Conservation (phyloP, 2,888 invertebrate genomes). For the Rhagonycha lutea region DNA sequence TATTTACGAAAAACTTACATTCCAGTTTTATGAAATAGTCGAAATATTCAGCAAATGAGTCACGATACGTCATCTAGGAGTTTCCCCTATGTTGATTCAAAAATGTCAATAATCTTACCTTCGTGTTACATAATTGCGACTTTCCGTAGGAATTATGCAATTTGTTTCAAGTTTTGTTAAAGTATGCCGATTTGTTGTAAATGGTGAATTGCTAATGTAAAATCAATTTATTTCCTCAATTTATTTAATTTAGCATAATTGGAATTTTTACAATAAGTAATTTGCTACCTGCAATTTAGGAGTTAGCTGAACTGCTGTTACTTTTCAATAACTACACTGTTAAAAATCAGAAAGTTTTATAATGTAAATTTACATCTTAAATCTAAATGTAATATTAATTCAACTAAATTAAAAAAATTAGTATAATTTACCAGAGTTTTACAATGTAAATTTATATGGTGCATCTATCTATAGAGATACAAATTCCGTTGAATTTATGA, state of each 20-base stretch:
- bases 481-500: too few relatives aligned
- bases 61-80: constrained; percentile 27
- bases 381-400: too few relatives aligned
- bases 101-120: constrained; percentile 18
- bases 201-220: neutral
- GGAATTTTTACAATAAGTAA: neutral
- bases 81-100: constrained; percentile 26
- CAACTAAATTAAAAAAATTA: too few relatives aligned
- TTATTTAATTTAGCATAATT: neutral
- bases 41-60: constrained; percentile 21
- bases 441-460: too few relatives aligned
- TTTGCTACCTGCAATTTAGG: neutral
- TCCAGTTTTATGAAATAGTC: neutral
- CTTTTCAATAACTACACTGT: too few relatives aligned
- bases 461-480: too few relatives aligned
- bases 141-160: neutral
- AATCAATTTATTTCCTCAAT: neutral
- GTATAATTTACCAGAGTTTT: too few relatives aligned
- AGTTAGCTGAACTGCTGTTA: neutral
- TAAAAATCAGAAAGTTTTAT: too few relatives aligned
- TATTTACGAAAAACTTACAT: neutral
- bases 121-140: neutral
- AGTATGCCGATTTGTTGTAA: neutral
- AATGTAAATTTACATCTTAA: too few relatives aligned
- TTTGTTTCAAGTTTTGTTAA: neutral